A percentile compares a stretch with the other conserved stretches of the same genome.
Evolutionary conservation across 1,140 invertebrate species (phyloP).

Genomic region (Hycleus phaleratus): DNA sequence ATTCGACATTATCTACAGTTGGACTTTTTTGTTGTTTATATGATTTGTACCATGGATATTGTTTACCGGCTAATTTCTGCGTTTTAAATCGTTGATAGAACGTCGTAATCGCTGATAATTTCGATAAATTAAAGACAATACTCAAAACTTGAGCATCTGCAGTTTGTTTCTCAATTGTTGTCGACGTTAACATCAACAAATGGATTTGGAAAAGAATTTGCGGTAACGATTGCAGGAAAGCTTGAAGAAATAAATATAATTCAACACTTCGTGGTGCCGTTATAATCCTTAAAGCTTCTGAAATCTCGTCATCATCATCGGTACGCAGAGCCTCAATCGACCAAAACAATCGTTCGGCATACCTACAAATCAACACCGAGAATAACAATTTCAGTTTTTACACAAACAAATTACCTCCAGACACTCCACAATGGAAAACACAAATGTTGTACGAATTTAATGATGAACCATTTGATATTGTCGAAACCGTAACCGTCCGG

Average conservation of each 20-base stretch:
- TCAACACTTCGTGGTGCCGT: constrained; percentile 56
- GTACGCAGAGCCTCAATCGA: constrained; percentile 58
- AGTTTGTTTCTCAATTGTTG: constrained; percentile 32
- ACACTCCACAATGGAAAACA: constrained; percentile 60
- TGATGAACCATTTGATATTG: constrained; percentile 46
- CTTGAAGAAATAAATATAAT: constrained; percentile 63
- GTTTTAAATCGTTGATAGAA: constrained; percentile 68
- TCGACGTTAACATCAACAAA: constrained; percentile 46
- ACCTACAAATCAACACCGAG: constrained; percentile 41
- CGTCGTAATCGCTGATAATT: constrained; percentile 58
- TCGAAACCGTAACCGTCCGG: constrained; percentile 23
- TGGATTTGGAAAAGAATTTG: constrained; percentile 58
- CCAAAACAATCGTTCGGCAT: constrained; percentile 60
- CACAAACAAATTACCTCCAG: constrained; percentile 48
- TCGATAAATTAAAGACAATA: constrained; percentile 54
- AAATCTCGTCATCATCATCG: constrained; percentile 46
- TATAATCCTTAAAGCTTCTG: constrained; percentile 49
- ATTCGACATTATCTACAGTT: neutral
- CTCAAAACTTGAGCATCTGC: constrained; percentile 56
- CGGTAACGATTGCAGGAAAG: constrained; percentile 65
- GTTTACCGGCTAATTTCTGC: constrained; percentile 60
- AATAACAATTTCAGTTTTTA: constrained; percentile 4
- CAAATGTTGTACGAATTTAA: constrained; percentile 50
- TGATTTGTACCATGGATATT: constrained; percentile 59
- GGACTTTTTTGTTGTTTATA: constrained; percentile 16